phyloP scores from a whole-genome alignment of 2,113 vertebrate species.

The Polypterus senegalus region DNA sequence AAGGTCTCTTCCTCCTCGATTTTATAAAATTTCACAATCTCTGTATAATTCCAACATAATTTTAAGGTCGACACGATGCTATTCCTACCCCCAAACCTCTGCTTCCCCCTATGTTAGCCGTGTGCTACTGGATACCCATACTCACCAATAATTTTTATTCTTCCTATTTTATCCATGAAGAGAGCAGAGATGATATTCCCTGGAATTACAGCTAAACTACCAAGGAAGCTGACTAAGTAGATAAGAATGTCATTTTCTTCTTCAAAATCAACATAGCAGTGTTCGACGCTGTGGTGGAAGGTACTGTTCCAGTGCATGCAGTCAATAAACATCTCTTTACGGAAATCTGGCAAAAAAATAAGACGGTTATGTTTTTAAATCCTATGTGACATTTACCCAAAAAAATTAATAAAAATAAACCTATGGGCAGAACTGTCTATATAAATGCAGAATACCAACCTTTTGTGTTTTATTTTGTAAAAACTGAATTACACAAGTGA shows the following conservation, averaged over 20 bases:
- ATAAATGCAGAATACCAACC: no score
- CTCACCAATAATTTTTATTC: constrained; percentile 90
- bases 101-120: no score
- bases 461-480: no score
- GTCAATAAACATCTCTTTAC: constrained; percentile 77
- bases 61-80: no score
- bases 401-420: background rate
- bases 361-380: background rate
- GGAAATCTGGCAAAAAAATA: constrained; percentile 57
- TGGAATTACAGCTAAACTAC: constrained; percentile 80
- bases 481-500: no score
- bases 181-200: constrained; percentile 89
- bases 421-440: no score
- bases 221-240: constrained; percentile 94
- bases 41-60: no score
- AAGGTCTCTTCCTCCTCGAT: no score
- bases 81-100: no score
- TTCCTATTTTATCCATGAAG: constrained; percentile 89
- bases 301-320: constrained; percentile 73
- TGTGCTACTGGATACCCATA: background rate
- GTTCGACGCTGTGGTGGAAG: constrained; percentile 66
- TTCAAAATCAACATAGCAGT: constrained; percentile 84
- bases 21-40: no score
- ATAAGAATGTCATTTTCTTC: constrained; percentile 88
- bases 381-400: background rate